Evolutionary conservation across 2,888 invertebrate species (phyloP).

Genomic region (Ichneumoninae sp.): DNA sequence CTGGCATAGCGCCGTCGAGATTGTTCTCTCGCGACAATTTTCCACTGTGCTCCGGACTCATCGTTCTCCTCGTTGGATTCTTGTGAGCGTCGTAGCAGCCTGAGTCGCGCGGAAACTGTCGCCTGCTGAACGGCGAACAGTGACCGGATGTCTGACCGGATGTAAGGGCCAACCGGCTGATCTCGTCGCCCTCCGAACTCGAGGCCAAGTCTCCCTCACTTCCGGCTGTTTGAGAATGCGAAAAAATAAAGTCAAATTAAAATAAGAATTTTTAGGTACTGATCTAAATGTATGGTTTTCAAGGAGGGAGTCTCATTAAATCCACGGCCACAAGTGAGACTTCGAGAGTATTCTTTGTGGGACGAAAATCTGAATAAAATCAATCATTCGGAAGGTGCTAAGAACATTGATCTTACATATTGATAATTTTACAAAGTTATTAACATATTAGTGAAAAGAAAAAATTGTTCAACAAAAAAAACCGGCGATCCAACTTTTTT

Average conservation of each 20-base stretch:
- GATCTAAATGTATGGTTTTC: background rate
- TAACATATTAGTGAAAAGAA: too few species aligned
- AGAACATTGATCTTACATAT: too few species aligned
- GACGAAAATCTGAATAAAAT: too few species aligned
- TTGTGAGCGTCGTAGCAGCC: slow-evolving; percentile 90
- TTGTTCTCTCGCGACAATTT: slow-evolving; percentile 83
- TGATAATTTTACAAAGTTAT: too few species aligned
- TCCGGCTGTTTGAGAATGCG: slow-evolving; percentile 85
- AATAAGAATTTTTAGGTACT: background rate
- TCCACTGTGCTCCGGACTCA: slow-evolving; percentile 81
- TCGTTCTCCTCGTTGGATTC: slow-evolving; percentile 77
- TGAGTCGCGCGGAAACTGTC: slow-evolving; percentile 93
- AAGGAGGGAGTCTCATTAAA: too few species aligned
- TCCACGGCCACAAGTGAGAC: too few species aligned
- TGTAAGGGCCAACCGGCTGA: slow-evolving; percentile 83
- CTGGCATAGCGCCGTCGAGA: slow-evolving; percentile 75
- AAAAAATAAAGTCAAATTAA: background rate
- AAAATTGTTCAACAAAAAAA: too few species aligned
- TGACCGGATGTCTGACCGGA: slow-evolving; percentile 83
- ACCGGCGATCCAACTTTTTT: background rate
- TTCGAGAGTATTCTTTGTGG: too few species aligned
- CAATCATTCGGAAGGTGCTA: too few species aligned
- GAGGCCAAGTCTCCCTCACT: slow-evolving; percentile 92
- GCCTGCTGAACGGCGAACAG: slow-evolving; percentile 90
- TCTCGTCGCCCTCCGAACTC: slow-evolving; percentile 91